Conservation (phyloP, 2,888 invertebrate genomes). For the Diploptera punctata region DNA sequence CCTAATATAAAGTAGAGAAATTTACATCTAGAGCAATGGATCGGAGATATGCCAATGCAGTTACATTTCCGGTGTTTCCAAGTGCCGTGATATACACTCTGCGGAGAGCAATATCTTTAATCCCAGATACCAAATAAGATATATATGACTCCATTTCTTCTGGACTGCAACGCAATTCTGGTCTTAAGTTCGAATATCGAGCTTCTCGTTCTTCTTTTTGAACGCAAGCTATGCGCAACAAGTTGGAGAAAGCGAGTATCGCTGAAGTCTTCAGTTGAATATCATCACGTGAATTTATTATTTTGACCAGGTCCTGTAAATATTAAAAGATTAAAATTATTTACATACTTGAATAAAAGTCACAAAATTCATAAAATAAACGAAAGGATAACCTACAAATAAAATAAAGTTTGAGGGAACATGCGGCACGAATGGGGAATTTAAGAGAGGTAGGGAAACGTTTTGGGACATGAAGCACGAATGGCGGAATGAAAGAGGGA, state of each 20-base stretch:
- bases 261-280: conserved; percentile 45
- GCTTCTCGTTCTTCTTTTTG: conserved; percentile 43
- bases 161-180: conserved; percentile 46
- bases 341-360: too few relatives aligned
- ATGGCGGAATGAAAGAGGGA: too few relatives aligned
- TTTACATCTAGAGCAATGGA: conserved; percentile 15
- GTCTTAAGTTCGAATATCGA: conserved; percentile 46
- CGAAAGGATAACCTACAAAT: too few relatives aligned
- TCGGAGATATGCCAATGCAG: conserved; percentile 47
- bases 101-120: conserved; percentile 44
- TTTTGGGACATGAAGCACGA: too few relatives aligned
- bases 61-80: conserved; percentile 51
- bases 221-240: conserved; percentile 51
- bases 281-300: conserved; percentile 44
- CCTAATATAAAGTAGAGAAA: conserved; percentile 44
- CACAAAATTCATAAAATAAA: too few relatives aligned
- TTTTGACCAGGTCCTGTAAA: conserved; percentile 46
- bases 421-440: too few relatives aligned
- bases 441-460: too few relatives aligned
- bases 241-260: conserved; percentile 48
- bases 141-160: conserved; percentile 44
- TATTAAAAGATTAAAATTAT: too few relatives aligned
- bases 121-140: conserved; percentile 42
- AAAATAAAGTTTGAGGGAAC: too few relatives aligned
- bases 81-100: conserved; percentile 49